Base-by-base conservation (phyloP, 2,797 vertebrate genomes). In the Microctenopoma stevenorrisi region DNA sequence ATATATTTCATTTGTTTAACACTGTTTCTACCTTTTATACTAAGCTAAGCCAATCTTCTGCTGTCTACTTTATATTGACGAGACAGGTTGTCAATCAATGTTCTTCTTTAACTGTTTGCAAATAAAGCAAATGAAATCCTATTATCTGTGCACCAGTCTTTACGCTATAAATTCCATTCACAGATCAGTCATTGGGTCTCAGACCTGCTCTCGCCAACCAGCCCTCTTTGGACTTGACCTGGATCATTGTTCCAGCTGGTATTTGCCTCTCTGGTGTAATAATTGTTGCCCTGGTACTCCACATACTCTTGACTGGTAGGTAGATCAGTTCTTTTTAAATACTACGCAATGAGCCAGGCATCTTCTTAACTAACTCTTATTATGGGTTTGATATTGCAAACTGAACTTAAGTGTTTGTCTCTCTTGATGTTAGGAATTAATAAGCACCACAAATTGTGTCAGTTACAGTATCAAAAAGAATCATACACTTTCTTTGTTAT, bases 241-340 rank as follows among this genome's bases (percentile, higher is more conserved):
- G 75, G 63, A n/a, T 90, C 6, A 1, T 91, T 35, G 44, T 87
- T 5, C 51, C 82, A 12, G 72, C 62, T 7, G 77, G 79, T 1
- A 33, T 85, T 54, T 78, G 74, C 52, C 69, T 90, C 4, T 67
- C 64, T 30, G 68, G 35, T 10, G 12, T 92, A 69, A 82, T 90
- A n/a, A 63, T 89, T 2, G 30, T 85, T 47, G 59, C 59, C 28
- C 57, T 93, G 53, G 37, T 73, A 35, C 76, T 88, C 35, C 82
- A 84, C 13, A n/a, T 84, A 10, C 44, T 84, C 7, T 16, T 93
- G 64, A 90, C 72, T 0, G 84, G 93, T 94, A 76, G 0, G 82
- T 65, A 12, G 1, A 11, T 35, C 3, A 10, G 18, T 1, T 28
- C 4, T 72, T 35, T 12, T 46, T 9, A 50, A 49, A 61, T 16